Evolutionary conservation across 2,113 vertebrate species (phyloP).

Genomic region (Numida meleagris): DNA sequence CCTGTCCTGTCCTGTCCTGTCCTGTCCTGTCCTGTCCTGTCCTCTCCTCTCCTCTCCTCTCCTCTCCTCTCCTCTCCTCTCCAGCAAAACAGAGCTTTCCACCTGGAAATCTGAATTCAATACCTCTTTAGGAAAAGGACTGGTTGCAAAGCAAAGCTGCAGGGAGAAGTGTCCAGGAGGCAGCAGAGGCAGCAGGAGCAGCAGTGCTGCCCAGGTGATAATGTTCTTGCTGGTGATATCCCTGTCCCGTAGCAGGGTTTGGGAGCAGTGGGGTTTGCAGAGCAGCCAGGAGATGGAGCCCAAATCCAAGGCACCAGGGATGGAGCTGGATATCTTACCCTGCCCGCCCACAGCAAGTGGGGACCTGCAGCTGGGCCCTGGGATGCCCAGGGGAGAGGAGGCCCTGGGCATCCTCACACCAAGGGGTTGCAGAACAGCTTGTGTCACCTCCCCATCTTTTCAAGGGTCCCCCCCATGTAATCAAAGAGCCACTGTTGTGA

Average conservation of each 20-base stretch:
- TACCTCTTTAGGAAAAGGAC: not conserved
- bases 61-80: too few species aligned
- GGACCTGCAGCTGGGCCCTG: not conserved
- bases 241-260: not conserved
- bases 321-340: not conserved
- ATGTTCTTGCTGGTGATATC: not conserved
- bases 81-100: not conserved
- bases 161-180: not conserved
- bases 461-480: not conserved
- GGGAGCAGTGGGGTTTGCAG: not conserved
- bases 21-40: too few species aligned
- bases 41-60: too few species aligned
- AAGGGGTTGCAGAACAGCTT: not conserved
- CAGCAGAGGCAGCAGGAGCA: not conserved
- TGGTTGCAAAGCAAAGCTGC: not conserved
- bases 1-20: too few species aligned
- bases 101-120: not conserved
- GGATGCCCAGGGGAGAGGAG: not conserved
- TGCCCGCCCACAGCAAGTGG: not conserved
- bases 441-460: not conserved
- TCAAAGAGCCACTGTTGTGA: not conserved
- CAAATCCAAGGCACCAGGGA: not conserved
- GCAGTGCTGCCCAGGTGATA: not conserved
- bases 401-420: not conserved
- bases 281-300: slow-evolving; percentile 60